Percentiles rank a stretch among this genome's conserved stretches.
Evolutionary conservation across 2,113 vertebrate species (phyloP).

Genomic region (Hipposideros armiger): DNA sequence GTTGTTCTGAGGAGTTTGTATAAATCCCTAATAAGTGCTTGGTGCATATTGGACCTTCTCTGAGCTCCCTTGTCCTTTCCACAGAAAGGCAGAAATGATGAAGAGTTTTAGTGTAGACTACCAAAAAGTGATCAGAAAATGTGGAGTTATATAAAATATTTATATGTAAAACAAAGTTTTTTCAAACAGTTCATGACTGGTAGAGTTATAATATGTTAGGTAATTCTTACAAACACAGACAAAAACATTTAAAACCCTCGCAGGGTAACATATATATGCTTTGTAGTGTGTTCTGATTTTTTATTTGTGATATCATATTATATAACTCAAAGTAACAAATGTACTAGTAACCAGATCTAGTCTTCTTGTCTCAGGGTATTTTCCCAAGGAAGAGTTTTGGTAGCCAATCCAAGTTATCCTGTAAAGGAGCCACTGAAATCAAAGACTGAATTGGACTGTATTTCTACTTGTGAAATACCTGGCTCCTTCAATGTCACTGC

Average conservation of each 20-base stretch:
- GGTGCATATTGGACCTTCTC: neutral
- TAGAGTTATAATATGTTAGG: neutral
- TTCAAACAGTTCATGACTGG: neutral
- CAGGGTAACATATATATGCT: neutral
- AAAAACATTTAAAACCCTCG: constrained; percentile 14
- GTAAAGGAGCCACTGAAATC: neutral
- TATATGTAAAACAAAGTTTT: neutral
- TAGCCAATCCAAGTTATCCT: neutral
- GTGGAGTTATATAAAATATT: constrained; percentile 28
- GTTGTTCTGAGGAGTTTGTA: neutral
- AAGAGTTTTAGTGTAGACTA: neutral
- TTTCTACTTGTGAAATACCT: neutral
- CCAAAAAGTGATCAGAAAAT: neutral
- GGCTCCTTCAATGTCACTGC: neutral
- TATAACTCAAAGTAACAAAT: neutral
- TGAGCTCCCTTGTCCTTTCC: neutral
- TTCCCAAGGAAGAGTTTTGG: neutral
- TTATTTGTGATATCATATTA: neutral
- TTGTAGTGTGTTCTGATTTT: neutral
- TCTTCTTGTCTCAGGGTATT: neutral
- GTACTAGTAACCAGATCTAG: neutral
- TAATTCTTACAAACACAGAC: neutral
- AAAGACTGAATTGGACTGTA: neutral
- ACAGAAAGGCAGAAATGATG: neutral
- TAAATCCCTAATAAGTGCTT: neutral